Base-by-base conservation (phyloP, 1,140 invertebrate species). In the Dendrolimus punctatus region DNA sequence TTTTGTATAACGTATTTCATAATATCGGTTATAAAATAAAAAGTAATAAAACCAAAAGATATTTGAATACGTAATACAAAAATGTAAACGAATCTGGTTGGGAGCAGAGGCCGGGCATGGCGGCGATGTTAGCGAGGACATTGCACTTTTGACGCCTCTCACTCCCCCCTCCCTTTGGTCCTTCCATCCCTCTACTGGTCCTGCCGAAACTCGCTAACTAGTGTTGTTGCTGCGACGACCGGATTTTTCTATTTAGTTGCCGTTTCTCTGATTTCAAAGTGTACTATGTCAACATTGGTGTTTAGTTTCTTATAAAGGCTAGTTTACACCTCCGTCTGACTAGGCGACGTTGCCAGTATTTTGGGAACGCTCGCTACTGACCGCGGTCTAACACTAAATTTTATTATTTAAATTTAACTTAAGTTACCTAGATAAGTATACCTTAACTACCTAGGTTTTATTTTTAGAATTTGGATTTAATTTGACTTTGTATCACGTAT, bases 111-210 rank as follows among this genome's bases (percentile, higher is more conserved):
- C 58, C 69, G 74, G 71, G 75, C 76, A 80, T 81, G 75, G 73
- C 70, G 67, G 68, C 76, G 63, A 76, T 78, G 80, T 82, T 82
- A 64, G 77, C 80, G 80, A 85, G 82, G 82, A 85, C 82, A 81
- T 85, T 85, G 82, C 82, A 85, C 82, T 85, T 83, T 70, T 73
- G 56, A 55, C 61, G 51, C 68, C 66, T 55, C 55, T 65, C 60
- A 49, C 64, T 68, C 55, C 61, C 62, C 58, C 72, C 58, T 60
- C 49, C 63, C 66, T 66, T 73, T 73, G 67, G 76, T 79, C 76
- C 80, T 80, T 71, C 62, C 69, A 49, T 64, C 71, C 60, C 66
- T 67, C 65, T 51, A 57, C 52, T 53, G 57, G 70, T 68, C 76
- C 69, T 77, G 77, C 73, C 76, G 74, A 80, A 81, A 80, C 75